Percentiles rank a stretch among this genome's conserved stretches.
Conservation (phyloP, 1,140 invertebrate species). For the Penaeus indicus region DNA sequence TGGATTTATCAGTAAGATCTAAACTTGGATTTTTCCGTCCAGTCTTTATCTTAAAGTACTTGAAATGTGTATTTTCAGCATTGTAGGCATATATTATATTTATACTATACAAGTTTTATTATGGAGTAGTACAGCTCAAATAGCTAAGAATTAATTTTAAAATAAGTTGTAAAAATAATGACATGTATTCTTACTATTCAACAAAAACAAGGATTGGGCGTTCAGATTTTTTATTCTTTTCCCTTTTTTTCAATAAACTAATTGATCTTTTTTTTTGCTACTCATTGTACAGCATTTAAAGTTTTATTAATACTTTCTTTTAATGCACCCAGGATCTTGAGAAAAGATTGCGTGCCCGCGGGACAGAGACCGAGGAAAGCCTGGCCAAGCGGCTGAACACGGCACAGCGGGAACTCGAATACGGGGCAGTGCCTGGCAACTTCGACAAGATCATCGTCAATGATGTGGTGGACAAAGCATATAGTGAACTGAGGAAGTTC, state of each 20-base stretch:
- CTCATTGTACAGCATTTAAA: too few relatives aligned
- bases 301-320: neutral
- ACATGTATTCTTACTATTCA: neutral
- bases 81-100: too few relatives aligned
- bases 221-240: neutral
- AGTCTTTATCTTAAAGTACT: too few relatives aligned
- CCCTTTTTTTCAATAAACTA: too few relatives aligned
- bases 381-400: constrained; percentile 81
- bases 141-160: too few relatives aligned
- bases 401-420: constrained; percentile 86
- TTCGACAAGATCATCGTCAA: constrained; percentile 95
- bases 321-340: constrained; percentile 75
- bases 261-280: too few relatives aligned
- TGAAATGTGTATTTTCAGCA: too few relatives aligned
- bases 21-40: too few relatives aligned
- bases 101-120: too few relatives aligned
- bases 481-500: constrained; percentile 82
- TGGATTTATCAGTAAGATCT: too few relatives aligned
- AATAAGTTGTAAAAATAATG: constrained; percentile 7
- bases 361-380: constrained; percentile 92
- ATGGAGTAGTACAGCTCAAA: too few relatives aligned
- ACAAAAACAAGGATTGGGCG: neutral
- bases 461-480: constrained; percentile 90
- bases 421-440: constrained; percentile 83
- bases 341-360: constrained; percentile 80